Base-by-base conservation (phyloP, 1,140 invertebrate species). In the Teleogryllus occipitalis region DNA sequence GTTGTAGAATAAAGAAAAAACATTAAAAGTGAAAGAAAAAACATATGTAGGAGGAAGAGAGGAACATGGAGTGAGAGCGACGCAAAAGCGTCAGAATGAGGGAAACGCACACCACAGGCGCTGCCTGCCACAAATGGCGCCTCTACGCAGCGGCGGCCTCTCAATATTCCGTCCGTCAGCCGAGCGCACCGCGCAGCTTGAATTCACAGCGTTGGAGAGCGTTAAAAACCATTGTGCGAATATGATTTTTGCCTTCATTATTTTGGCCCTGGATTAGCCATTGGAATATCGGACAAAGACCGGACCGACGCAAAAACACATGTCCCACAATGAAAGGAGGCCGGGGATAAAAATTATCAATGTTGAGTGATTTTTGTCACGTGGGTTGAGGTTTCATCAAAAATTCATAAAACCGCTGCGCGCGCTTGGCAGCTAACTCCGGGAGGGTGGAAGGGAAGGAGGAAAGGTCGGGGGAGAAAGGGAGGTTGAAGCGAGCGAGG, bases 171-270 rank as follows among this genome's bases (percentile, higher is more conserved):
- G 27, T 39, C 27, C 27, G 27, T 39, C 27, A 39, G 27, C 27
- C 27, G 27, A 39, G 27, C 27, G 27, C 27, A 39, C 27, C 27
- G 27, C 27, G 27, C 27, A 39, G 27, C 27, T 39, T 39, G 18
- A 65, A 65, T 65, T 65, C 54, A 65, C 54, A 65, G 54, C 54
- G 54, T 65, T 65, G 18, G 54, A 10, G 18, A 10, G 54, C 54
- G 18, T 65, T 65, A 65, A 65, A 65, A 65, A 10, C 54, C 54
- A 65, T 65, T 65, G 54, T 65, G 54, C 54, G 18, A 65, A 65
- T 65, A 10, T 65, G 54, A 65, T 65, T 65, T 65, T 65, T 65
- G 54, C 54, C 54, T 65, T 65, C 54, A 65, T 65, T 65, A 65
- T 65, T 65, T 65, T 65, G 18, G 54, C 54, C 54, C 18, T 18